phyloP scores from a whole-genome alignment of 2,888 invertebrate genomes.

The Nemurella pictetii region DNA sequence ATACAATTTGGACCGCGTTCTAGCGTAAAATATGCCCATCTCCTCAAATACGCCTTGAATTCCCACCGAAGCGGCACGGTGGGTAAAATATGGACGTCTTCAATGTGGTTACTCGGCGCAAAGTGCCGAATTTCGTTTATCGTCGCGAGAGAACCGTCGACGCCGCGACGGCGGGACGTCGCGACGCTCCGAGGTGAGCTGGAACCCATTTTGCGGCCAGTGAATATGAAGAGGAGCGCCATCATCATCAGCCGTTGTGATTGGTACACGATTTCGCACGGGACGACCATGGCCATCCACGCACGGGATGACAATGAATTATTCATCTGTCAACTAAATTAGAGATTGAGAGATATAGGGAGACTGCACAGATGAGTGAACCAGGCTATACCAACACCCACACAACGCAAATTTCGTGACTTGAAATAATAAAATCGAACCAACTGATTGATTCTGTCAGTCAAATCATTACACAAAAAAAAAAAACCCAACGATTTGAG shows the following conservation, averaged over 20 bases:
- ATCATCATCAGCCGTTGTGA: not conserved
- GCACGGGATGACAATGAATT: not conserved
- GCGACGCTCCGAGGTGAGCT: not conserved
- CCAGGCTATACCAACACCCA: not conserved
- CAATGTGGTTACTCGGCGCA: not conserved
- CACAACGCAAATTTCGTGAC: not conserved
- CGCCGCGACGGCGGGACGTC: too few relatives aligned
- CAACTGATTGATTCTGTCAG: not conserved
- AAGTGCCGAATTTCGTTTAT: not conserved
- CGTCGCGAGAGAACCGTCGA: not conserved
- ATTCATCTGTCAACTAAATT: not conserved
- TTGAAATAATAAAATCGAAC: not conserved
- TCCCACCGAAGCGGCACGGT: not conserved
- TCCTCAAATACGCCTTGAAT: not conserved
- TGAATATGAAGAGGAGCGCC: not conserved
- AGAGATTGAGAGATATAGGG: not conserved
- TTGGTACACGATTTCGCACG: not conserved
- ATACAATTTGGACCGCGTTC: not conserved
- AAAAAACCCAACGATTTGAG: too few relatives aligned
- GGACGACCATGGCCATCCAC: not conserved
- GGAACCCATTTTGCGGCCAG: not conserved
- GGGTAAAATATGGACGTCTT: not conserved
- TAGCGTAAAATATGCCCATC: not conserved
- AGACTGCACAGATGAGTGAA: not conserved
- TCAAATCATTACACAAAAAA: not conserved